Evolutionary conservation across 2,888 invertebrate species (phyloP).

Genomic region (Ormyrus labotus): DNA sequence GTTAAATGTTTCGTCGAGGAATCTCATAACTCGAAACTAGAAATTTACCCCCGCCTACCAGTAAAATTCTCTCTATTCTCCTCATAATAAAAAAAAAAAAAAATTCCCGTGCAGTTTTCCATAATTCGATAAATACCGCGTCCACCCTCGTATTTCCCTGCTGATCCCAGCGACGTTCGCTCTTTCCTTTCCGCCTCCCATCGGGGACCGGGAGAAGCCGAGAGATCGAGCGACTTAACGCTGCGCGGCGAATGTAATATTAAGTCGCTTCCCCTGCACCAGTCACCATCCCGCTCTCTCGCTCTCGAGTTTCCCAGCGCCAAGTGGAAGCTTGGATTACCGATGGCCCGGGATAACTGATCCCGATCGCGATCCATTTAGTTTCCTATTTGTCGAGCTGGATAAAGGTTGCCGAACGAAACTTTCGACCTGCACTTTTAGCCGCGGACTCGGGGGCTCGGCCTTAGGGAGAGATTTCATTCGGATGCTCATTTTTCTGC

Average conservation of each 20-base stretch:
- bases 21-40: no score
- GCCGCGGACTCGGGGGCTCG: no score
- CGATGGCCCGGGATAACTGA: constrained; percentile 37
- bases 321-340: constrained; percentile 32
- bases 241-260: constrained; percentile 22
- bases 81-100: no score
- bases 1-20: no score
- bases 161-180: no score
- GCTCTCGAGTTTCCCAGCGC: constrained; percentile 14
- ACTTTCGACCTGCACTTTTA: not conserved
- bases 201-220: not conserved
- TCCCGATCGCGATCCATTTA: constrained; percentile 45
- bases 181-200: not conserved
- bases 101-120: no score
- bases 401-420: constrained; percentile 24
- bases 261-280: constrained; percentile 8
- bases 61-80: no score
- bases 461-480: no score
- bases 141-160: no score
- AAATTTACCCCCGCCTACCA: no score
- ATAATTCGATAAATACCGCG: no score
- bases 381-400: constrained; percentile 44
- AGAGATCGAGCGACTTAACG: not conserved
- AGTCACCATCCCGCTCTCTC: not conserved
- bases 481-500: no score